phyloP scores from a whole-genome alignment of 1,140 invertebrate genomes.

The Megalopta genalis region DNA sequence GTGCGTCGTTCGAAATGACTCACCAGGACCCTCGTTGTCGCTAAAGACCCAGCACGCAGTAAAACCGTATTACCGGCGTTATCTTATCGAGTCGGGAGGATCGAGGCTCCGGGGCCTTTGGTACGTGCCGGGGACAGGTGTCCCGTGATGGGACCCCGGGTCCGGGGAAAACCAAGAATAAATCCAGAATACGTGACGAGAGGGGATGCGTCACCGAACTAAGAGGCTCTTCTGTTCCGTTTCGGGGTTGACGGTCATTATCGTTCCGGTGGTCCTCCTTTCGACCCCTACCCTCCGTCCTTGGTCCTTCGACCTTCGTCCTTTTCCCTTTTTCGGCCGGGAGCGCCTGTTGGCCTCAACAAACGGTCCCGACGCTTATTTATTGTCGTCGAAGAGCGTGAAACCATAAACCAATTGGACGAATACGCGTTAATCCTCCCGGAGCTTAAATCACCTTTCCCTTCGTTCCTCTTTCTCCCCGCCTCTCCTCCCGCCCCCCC shows the following conservation, averaged over 20 bases:
- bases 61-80: too few relatives aligned
- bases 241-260: slow-evolving; percentile 7
- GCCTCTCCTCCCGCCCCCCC: too few relatives aligned
- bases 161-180: not conserved
- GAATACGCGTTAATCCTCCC: slow-evolving; percentile 24
- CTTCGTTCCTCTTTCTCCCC: not conserved
- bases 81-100: slow-evolving; percentile 34
- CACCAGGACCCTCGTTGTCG: too few relatives aligned
- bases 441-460: slow-evolving; percentile 26
- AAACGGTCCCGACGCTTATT: slow-evolving; percentile 28
- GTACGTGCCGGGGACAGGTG: slow-evolving; percentile 45
- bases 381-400: slow-evolving; percentile 25
- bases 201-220: not conserved
- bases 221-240: slow-evolving; percentile 2
- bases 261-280: slow-evolving; percentile 1
- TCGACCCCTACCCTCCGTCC: too few relatives aligned
- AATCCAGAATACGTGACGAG: not conserved
- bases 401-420: slow-evolving; percentile 46
- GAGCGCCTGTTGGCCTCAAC: not conserved
- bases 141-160: not conserved
- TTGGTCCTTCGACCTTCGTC: not conserved
- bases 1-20: too few relatives aligned
- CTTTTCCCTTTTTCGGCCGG: slow-evolving; percentile 2
- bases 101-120: slow-evolving; percentile 5
- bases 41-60: too few relatives aligned